Evolutionary conservation across 2,113 vertebrate genomes (phyloP), one percentile per base, ranked within the genome.

Genomic region (Chroicocephalus ridibundus): DNA sequence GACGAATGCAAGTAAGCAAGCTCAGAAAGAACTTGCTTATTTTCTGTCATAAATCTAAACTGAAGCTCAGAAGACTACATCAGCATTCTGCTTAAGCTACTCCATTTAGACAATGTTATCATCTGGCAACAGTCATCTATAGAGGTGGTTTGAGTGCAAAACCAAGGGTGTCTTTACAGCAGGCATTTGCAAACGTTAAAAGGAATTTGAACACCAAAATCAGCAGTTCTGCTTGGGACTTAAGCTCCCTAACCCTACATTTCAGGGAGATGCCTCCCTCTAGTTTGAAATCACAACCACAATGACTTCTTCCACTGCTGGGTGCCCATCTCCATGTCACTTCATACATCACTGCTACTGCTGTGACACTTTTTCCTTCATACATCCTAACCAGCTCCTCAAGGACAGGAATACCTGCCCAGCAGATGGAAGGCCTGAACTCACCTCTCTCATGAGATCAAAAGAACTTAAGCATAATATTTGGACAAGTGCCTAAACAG

Each of bases 31-130:
- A 22, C 47, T 22, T 49, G 21, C 47, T 49, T 52, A 22, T 44
- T 70, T 86, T 92, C 89, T 65, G 60, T 66, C 69, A 61, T 84
- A 94, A 91, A 93, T 82, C 60, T 91, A 62, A 81, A 54, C n/a
- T 42, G 60, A 93, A 82, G 42, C 65, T 90, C 36, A 46, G 52
- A 65, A 65, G 17, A 61, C 54, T 82, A 47, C 57, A 83, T 47
- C 51, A 91, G 65, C 51, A 34, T 57, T 77, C 77, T 84, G 46
- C 46, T 86, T 62, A 69, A 88, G 31, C 21, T 31, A 36, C 18
- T 88, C 31, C 80, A 15, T 82, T 90, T 83, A 83, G 54, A 83
- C 72, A 86, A 36, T 40, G 36, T 58, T 64, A 68, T 79, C 72
- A 61, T 76, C 42, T 75, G 1, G 0, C 38, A 78, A 52, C 51